Percentiles rank a stretch among this genome's conserved stretches.
Conservation (phyloP, 2,113 vertebrate species). For the Burhinus oedicnemus region DNA sequence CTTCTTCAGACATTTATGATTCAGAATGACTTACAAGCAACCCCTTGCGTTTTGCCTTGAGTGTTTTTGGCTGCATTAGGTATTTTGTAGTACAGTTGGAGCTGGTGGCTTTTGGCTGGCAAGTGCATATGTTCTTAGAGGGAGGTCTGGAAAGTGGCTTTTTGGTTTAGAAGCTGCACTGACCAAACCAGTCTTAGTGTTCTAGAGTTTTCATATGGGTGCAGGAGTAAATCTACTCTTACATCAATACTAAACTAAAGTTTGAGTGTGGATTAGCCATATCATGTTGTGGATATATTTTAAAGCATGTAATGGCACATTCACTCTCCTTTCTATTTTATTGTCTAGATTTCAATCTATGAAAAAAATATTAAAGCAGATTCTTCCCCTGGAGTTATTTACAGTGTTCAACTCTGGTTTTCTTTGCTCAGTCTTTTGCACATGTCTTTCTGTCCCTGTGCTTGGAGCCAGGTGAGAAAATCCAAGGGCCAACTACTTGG, state of each 20-base stretch:
- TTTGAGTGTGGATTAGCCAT: neutral
- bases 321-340: neutral
- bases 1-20: neutral
- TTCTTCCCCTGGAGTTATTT: neutral
- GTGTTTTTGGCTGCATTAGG: neutral
- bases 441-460: neutral
- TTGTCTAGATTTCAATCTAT: neutral
- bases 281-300: neutral
- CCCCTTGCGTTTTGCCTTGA: neutral
- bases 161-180: neutral
- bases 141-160: neutral
- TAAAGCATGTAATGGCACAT: neutral
- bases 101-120: neutral
- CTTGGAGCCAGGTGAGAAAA: neutral
- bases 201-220: neutral
- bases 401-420: neutral
- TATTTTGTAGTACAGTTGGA: neutral
- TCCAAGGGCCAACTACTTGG: neutral
- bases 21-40: neutral
- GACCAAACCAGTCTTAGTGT: neutral
- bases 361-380: neutral
- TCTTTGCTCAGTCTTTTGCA: neutral
- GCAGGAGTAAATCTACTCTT: neutral
- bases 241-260: neutral
- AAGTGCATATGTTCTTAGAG: neutral